Conservation (phyloP, 2,888 invertebrate species). For the Xanthia togata region DNA sequence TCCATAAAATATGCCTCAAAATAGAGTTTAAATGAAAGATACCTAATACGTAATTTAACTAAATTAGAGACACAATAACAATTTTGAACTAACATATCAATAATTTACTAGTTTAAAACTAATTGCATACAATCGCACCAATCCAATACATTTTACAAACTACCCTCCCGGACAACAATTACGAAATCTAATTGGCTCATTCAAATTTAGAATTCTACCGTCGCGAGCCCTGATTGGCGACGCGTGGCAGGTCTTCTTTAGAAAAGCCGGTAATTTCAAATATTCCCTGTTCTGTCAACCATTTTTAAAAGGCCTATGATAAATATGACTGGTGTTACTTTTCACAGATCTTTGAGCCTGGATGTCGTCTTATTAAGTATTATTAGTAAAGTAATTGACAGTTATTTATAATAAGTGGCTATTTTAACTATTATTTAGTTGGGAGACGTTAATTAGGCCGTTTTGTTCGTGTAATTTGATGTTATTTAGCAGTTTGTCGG, state of each 20-base stretch:
- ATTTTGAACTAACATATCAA: not conserved
- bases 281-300: conserved; percentile 28
- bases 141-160: conserved; percentile 61
- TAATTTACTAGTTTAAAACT: conserved; percentile 40
- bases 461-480: conserved; percentile 57
- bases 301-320: conserved; percentile 2
- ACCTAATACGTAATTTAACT: not conserved
- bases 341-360: not conserved
- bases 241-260: conserved; percentile 69
- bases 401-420: conserved; percentile 63
- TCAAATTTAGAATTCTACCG: conserved; percentile 76
- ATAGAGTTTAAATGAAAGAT: not conserved
- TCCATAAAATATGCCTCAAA: not conserved
- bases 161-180: conserved; percentile 66
- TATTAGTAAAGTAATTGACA: conserved; percentile 60
- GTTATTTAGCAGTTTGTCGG: conserved; percentile 39
- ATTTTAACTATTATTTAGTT: conserved; percentile 63
- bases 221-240: conserved; percentile 73
- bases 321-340: fast-evolving
- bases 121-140: conserved; percentile 62
- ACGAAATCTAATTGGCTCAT: conserved; percentile 77
- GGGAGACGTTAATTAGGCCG: conserved; percentile 48
- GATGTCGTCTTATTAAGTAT: conserved; percentile 51
- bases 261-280: conserved; percentile 63
- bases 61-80: conserved; percentile 1